Base-by-base conservation (phyloP, 2,888 invertebrate species). In the Eueremaeus valkanovi region DNA sequence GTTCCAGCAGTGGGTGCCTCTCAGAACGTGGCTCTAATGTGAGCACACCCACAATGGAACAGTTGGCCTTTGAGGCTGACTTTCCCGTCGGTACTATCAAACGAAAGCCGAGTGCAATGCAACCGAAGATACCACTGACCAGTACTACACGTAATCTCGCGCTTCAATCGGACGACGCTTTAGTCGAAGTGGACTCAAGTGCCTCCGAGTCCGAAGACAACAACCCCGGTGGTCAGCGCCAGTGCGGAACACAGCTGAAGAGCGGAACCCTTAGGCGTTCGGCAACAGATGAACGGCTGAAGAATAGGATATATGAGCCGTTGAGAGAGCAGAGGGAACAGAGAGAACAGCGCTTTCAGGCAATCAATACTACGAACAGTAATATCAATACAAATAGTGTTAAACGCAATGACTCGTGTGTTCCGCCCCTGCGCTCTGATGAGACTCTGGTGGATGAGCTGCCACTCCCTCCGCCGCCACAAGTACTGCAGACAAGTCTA, bases 101-200 rank as follows among this genome's bases (percentile, higher is more conserved):
- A 83, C 87, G 95, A 66, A 95, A 95, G 83, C 95, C 95, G 0
- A 92, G 92, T 24, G 80, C 81, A 68, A 81, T 82, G 31, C 92
- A 92, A 83, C 93, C 94, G 9, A 93, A 93, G 84, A 88, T 95
- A 72, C 95, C 94, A 0, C 83, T 94, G 78, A 95, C 95, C 3
- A 91, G 92, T 82, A 94, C 93, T 85, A 94, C 94, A 1, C 87
- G 95, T 18, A 92, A 93, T 81, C 85, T 95, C 76, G 93, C 93
- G 82, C 93, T 94, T 83, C 93, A 91, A 81, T 80, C 80, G 16
- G 76, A 77, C 24, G 92, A 90, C 1, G 92, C 92, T 81, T 80
- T 80, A 36, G 78, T 81, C 6, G 80, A 80, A 75, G 78, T 80
- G 33, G 79, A 78, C 31, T 78, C 80, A 51, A 72, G 49, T 18